phyloP scores from a whole-genome alignment of 2,797 vertebrate genomes.

The Sebastes iracundus region DNA sequence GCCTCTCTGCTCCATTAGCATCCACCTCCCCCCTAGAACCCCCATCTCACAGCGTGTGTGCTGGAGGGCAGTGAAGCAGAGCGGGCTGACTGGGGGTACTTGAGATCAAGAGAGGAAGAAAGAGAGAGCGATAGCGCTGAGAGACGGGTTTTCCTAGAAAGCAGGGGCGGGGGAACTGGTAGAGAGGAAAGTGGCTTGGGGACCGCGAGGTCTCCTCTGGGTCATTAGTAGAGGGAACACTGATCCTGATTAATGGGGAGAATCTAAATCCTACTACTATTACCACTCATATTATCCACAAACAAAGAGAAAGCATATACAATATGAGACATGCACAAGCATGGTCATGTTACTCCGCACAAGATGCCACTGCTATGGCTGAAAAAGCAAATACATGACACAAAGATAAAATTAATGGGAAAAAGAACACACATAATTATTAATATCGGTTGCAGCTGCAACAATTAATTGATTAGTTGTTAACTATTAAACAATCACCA shows the following conservation, averaged over 20 bases:
- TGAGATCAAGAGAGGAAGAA: slow-evolving; percentile 63
- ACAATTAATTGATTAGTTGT: no score
- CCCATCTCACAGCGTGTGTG: slow-evolving; percentile 35
- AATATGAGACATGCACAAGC: slow-evolving; percentile 7
- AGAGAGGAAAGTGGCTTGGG: slow-evolving; percentile 66
- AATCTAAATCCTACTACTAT: slow-evolving; percentile 66
- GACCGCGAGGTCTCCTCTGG: slow-evolving; percentile 71
- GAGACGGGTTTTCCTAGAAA: slow-evolving; percentile 82
- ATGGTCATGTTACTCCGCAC: slow-evolving; percentile 3
- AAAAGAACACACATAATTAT: background rate
- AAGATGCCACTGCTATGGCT: background rate
- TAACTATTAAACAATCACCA: no score
- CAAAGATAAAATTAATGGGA: background rate
- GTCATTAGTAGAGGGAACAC: slow-evolving; percentile 77
- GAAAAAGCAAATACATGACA: background rate
- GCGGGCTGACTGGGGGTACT: slow-evolving; percentile 58
- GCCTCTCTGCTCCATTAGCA: slow-evolving; percentile 61
- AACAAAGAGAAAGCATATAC: slow-evolving; percentile 29
- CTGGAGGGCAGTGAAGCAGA: slow-evolving; percentile 61
- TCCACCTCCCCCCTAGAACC: slow-evolving; percentile 24
- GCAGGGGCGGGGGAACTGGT: slow-evolving; percentile 55
- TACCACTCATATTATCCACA: slow-evolving; percentile 62
- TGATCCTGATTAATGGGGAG: slow-evolving; percentile 80
- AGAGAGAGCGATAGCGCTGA: slow-evolving; percentile 57
- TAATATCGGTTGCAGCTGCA: no score